Percentiles rank a stretch among this genome's conserved stretches.
Evolutionary conservation across 2,797 vertebrate species (phyloP).

Genomic region (Crenuchus spilurus): DNA sequence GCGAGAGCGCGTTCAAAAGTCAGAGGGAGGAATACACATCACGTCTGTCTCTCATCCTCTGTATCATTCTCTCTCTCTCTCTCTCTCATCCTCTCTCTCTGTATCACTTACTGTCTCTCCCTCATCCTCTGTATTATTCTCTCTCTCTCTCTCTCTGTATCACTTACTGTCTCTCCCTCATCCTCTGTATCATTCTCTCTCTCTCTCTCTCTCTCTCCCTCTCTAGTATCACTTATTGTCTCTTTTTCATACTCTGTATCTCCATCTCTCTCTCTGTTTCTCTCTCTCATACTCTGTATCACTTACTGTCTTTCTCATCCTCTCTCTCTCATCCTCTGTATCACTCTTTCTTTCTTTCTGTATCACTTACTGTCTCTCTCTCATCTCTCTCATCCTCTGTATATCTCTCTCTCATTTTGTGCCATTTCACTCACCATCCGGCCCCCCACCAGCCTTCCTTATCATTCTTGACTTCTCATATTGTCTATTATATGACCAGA

Average conservation of each 20-base stretch:
- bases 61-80: neutral
- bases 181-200: neutral
- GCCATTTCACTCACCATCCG: too few species aligned
- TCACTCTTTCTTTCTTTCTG: neutral
- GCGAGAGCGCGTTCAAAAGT: too few species aligned
- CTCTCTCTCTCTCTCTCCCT: neutral
- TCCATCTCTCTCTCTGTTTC: neutral
- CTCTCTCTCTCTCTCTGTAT: neutral
- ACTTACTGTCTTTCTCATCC: neutral
- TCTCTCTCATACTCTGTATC: neutral
- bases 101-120: neutral
- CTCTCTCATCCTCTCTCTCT: neutral
- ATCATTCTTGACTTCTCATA: too few species aligned
- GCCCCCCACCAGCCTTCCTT: too few species aligned
- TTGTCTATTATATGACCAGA: too few species aligned
- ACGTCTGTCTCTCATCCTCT: neutral
- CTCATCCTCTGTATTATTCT: neutral
- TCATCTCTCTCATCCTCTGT: too few species aligned
- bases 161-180: neutral
- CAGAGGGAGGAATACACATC: too few species aligned
- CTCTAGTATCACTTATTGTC: neutral
- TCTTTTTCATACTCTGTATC: neutral
- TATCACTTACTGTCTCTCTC: too few species aligned
- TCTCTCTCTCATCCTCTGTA: neutral
- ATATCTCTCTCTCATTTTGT: too few species aligned